Conservation (phyloP, 1,140 invertebrate genomes). For the Heliothis subflexa region DNA sequence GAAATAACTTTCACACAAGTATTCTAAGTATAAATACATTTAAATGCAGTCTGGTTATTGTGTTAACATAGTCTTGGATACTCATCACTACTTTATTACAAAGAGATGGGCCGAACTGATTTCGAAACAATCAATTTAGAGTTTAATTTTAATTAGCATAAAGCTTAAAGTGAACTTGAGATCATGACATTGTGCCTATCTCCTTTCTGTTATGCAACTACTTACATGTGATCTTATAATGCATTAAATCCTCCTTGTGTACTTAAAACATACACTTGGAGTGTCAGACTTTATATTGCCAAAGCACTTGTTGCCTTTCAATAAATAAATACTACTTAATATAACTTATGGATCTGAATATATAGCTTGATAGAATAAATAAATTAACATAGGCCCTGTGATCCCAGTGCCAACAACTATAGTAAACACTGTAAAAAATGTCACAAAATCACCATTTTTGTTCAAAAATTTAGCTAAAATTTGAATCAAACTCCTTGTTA, state of each 20-base stretch:
- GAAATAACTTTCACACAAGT: no score
- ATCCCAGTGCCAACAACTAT: slow-evolving; percentile 75
- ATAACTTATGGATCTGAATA: slow-evolving; percentile 59
- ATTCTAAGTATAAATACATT: no score
- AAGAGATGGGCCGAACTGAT: no score
- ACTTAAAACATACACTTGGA: slow-evolving; percentile 10
- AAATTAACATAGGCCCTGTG: slow-evolving; percentile 73
- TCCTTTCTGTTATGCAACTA: no score
- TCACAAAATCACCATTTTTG: slow-evolving; percentile 80
- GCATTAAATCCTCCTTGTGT: background rate
- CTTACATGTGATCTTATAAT: background rate
- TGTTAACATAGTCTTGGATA: no score
- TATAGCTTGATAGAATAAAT: slow-evolving; percentile 77
- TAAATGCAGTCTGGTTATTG: no score
- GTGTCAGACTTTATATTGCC: slow-evolving; percentile 22
- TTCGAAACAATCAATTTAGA: no score
- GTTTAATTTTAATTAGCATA: no score
- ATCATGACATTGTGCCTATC: no score
- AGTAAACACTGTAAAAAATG: slow-evolving; percentile 77
- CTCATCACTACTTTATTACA: no score
- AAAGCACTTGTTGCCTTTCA: slow-evolving; percentile 4
- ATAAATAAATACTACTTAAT: background rate
- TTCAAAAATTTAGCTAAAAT: slow-evolving; percentile 76
- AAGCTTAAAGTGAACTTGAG: no score
- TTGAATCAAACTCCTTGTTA: slow-evolving; percentile 86